Evolutionary conservation across 2,888 invertebrate genomes (phyloP).

Genomic region (Eilema sororculum): DNA sequence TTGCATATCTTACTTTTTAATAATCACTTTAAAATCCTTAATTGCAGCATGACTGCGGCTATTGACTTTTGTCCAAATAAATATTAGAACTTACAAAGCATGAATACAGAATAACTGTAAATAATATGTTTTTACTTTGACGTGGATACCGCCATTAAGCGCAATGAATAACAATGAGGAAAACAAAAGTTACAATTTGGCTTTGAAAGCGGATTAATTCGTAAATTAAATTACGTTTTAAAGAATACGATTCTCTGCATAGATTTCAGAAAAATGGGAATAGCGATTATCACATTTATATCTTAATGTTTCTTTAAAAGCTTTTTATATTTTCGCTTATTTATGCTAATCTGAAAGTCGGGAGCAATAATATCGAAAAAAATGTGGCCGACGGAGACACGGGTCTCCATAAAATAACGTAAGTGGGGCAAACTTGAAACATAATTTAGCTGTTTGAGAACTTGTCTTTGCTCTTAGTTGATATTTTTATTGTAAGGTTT

Average conservation of each 20-base stretch:
- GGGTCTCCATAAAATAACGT: slow-evolving; percentile 68
- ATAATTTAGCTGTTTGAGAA: slow-evolving; percentile 68
- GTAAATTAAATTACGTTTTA: slow-evolving; percentile 47
- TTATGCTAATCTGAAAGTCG: slow-evolving; percentile 70
- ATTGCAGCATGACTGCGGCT: not conserved
- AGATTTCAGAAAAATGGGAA: slow-evolving; percentile 57
- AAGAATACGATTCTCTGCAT: slow-evolving; percentile 52
- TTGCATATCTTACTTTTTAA: no score
- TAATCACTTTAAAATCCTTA: no score
- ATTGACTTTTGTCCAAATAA: not conserved
- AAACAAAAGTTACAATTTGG: slow-evolving; percentile 48
- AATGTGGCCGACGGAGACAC: slow-evolving; percentile 65
- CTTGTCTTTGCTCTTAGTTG: slow-evolving; percentile 54
- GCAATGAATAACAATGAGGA: slow-evolving; percentile 49
- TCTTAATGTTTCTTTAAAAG: slow-evolving; percentile 70
- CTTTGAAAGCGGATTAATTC: slow-evolving; percentile 43
- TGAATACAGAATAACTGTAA: not conserved
- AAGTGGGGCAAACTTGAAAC: slow-evolving; percentile 69
- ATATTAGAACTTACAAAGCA: not conserved
- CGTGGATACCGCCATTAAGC: slow-evolving; percentile 34
- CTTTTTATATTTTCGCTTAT: slow-evolving; percentile 67
- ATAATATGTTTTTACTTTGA: slow-evolving; percentile 17
- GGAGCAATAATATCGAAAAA: slow-evolving; percentile 69
- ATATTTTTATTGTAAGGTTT: slow-evolving; percentile 50
- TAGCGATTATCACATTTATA: slow-evolving; percentile 60